Percentiles rank a stretch among this genome's conserved stretches.
phyloP scores from a whole-genome alignment of 2,113 vertebrate species.

The Alosa alosa region DNA sequence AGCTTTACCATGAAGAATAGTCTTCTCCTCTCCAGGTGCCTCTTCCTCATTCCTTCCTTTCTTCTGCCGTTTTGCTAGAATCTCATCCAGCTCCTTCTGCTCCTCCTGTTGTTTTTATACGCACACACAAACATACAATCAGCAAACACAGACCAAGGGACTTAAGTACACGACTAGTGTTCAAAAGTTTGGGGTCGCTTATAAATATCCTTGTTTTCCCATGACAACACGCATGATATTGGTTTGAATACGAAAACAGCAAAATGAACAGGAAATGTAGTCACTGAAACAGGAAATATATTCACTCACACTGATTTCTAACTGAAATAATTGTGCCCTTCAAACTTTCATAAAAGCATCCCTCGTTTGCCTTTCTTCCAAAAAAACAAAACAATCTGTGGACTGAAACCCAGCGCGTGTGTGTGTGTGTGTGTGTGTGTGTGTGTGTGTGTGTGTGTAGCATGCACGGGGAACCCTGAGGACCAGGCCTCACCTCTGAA shows the following conservation, averaged over 20 bases:
- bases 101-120: constrained; percentile 80
- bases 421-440: background rate
- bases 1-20: constrained; percentile 87
- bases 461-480: background rate
- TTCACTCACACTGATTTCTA: no score
- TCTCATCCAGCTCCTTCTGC: constrained; percentile 95
- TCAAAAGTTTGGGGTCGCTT: no score
- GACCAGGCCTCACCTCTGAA: constrained; percentile 78
- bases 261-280: no score
- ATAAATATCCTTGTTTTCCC: no score
- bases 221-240: no score
- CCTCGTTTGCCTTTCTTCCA: no score
- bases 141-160: background rate
- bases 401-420: background rate
- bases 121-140: background rate
- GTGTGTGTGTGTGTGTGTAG: background rate
- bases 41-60: constrained; percentile 93
- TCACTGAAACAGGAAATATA: no score
- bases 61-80: constrained; percentile 96
- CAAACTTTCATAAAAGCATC: no score
- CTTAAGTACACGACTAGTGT: no score
- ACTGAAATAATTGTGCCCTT: no score
- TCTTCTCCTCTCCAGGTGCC: constrained; percentile 93
- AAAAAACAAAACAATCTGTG: no score
- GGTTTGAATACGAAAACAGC: no score